Conservation (phyloP, 2,113 vertebrate species). For the Andinoacara biseriatus region DNA sequence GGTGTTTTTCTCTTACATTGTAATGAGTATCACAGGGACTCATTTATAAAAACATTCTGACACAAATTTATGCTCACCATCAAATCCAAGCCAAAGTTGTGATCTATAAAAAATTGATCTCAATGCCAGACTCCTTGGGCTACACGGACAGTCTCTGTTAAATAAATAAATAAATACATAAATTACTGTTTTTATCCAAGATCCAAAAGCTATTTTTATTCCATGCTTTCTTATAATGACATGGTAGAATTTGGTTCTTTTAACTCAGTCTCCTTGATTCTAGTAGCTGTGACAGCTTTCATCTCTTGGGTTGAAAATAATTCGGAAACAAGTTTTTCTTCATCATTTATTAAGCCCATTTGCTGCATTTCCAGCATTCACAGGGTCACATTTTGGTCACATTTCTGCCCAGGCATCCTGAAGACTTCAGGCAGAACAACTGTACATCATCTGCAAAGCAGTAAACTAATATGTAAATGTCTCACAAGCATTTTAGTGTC, state of each 20-base stretch:
- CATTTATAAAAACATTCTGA: conserved; percentile 32
- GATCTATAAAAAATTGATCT: conserved; percentile 32
- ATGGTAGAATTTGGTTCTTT: background rate
- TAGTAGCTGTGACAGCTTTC: background rate
- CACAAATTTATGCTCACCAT: conserved; percentile 35
- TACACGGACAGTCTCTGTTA: background rate
- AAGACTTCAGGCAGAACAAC: background rate
- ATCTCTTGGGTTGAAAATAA: background rate
- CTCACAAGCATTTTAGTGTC: background rate
- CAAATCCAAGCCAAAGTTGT: conserved; percentile 14
- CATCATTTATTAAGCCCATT: background rate
- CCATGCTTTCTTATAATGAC: background rate
- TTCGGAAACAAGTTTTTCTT: background rate
- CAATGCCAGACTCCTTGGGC: conserved; percentile 4
- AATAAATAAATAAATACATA: background rate
- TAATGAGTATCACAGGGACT: conserved; percentile 43
- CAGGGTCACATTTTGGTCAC: background rate
- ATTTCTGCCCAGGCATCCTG: background rate
- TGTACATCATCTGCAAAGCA: background rate
- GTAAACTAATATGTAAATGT: background rate
- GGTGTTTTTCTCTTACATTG: conserved; percentile 10
- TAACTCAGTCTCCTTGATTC: background rate
- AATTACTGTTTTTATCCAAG: background rate
- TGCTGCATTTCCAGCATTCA: background rate
- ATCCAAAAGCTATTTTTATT: background rate